Evolutionary conservation across 2,888 invertebrate genomes (phyloP).

Genomic region (Uloborus plumipes): DNA sequence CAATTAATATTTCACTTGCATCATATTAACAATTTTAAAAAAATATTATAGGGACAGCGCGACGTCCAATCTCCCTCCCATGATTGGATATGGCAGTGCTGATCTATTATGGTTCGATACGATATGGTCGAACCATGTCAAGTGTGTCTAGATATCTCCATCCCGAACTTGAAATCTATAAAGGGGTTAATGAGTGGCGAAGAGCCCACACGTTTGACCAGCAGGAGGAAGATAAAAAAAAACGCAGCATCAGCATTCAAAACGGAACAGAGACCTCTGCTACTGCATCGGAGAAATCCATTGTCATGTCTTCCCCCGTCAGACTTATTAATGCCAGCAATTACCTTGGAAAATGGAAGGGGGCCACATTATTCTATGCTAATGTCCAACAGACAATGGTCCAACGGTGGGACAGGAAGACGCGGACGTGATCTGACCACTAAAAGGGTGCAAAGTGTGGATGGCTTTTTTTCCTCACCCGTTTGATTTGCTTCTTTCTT

Average conservation of each 20-base stretch:
- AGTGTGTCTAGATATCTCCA: too few species aligned
- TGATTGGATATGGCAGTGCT: too few species aligned
- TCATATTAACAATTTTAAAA: too few species aligned
- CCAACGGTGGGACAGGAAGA: constrained; percentile 52
- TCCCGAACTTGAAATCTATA: too few species aligned
- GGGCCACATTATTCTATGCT: constrained; percentile 60
- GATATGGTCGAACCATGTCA: too few species aligned
- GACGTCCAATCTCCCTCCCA: too few species aligned
- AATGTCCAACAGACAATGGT: constrained; percentile 46
- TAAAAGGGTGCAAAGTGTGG: constrained; percentile 26
- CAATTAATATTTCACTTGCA: too few species aligned
- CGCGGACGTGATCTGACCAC: constrained; percentile 48
- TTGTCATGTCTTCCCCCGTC: constrained; percentile 44
- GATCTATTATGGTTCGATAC: too few species aligned
- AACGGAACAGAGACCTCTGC: constrained; percentile 3
- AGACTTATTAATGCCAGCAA: constrained; percentile 56
- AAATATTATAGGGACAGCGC: too few species aligned
- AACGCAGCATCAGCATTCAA: constrained; percentile 29
- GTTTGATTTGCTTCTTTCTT: not conserved
- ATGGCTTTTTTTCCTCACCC: constrained; percentile 12
- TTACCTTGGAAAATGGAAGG: constrained; percentile 47
- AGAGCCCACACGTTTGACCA: not conserved
- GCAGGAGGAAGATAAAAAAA: constrained; percentile 1
- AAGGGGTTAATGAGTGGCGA: too few species aligned
- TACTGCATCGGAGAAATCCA: constrained; percentile 19